Evolutionary conservation across 2,797 vertebrate species (phyloP).

Genomic region (Fistularia commersonii): DNA sequence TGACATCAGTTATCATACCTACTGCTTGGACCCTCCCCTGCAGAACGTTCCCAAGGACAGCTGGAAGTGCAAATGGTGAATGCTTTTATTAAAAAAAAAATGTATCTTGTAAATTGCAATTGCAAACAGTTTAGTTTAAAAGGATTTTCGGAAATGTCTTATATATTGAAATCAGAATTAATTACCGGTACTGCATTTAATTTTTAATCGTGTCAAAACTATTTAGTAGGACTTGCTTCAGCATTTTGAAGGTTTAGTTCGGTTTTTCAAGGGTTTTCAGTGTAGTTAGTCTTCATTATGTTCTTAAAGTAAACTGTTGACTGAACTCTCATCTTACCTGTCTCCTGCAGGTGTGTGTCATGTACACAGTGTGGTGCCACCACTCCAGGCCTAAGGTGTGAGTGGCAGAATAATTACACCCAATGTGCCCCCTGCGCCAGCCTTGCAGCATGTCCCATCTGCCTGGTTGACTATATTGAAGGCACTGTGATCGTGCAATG

Average conservation of each 20-base stretch:
- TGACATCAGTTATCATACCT: slow-evolving; percentile 99
- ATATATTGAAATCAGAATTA: no score
- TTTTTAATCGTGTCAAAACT: no score
- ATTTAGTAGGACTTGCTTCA: no score
- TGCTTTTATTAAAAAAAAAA: not conserved
- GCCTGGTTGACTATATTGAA: slow-evolving; percentile 87
- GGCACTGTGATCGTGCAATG: slow-evolving; percentile 95
- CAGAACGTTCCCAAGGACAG: slow-evolving; percentile 98
- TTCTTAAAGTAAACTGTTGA: slow-evolving; percentile 15
- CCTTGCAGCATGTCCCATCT: slow-evolving; percentile 87
- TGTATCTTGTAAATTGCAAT: no score
- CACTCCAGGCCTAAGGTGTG: slow-evolving; percentile 90
- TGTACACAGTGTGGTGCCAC: slow-evolving; percentile 95
- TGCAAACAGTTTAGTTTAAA: no score
- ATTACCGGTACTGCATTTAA: no score
- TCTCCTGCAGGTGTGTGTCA: slow-evolving; percentile 89
- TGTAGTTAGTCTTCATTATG: slow-evolving; percentile 13
- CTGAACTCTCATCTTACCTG: slow-evolving; percentile 35
- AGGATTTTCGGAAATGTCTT: no score
- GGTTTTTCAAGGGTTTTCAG: not conserved
- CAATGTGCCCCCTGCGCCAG: slow-evolving; percentile 96
- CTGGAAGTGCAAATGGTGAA: slow-evolving; percentile 99
- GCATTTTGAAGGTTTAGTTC: no score
- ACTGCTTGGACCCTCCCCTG: slow-evolving; percentile 95
- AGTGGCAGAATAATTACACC: slow-evolving; percentile 99